Evolutionary conservation across 2,113 vertebrate species (phyloP).

Genomic region (Gorsachius goisagi): DNA sequence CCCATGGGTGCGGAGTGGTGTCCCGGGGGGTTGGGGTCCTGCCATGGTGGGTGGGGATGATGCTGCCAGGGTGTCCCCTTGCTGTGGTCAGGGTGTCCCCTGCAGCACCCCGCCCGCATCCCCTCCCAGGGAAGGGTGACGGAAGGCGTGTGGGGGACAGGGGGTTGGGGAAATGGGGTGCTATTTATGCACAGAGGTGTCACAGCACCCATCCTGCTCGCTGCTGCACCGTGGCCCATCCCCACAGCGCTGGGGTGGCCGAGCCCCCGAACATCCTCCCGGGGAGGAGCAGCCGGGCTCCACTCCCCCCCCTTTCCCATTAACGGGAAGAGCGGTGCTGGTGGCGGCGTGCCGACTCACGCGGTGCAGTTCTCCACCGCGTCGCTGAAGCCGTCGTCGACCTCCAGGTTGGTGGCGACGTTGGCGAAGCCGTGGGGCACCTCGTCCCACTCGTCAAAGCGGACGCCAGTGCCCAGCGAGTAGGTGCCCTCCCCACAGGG

Average conservation of each 20-base stretch:
- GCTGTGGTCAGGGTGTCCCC: background rate
- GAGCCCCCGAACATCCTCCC: background rate
- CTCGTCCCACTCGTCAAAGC: slow-evolving; percentile 91
- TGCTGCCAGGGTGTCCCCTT: background rate
- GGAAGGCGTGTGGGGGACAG: fast-evolving
- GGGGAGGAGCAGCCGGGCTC: too few species aligned
- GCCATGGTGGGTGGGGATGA: fast-evolving
- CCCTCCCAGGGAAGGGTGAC: background rate
- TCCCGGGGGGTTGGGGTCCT: background rate
- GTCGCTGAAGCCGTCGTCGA: background rate
- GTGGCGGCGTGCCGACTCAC: slow-evolving; percentile 63
- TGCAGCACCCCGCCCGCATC: background rate
- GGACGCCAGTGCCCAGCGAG: slow-evolving; percentile 87
- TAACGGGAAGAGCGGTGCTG: fast-evolving
- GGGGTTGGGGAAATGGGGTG: fast-evolving
- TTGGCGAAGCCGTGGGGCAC: slow-evolving; percentile 88
- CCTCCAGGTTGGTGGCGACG: slow-evolving; percentile 76
- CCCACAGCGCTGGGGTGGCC: background rate
- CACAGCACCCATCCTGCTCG: background rate
- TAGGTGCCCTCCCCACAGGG: slow-evolving; percentile 87
- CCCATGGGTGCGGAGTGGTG: background rate
- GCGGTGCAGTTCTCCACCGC: slow-evolving; percentile 79
- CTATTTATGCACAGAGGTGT: background rate
- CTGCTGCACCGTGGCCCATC: background rate
- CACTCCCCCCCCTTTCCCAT: too few species aligned